Conservation (phyloP, 2,888 invertebrate species). For the Netelia melanura region DNA sequence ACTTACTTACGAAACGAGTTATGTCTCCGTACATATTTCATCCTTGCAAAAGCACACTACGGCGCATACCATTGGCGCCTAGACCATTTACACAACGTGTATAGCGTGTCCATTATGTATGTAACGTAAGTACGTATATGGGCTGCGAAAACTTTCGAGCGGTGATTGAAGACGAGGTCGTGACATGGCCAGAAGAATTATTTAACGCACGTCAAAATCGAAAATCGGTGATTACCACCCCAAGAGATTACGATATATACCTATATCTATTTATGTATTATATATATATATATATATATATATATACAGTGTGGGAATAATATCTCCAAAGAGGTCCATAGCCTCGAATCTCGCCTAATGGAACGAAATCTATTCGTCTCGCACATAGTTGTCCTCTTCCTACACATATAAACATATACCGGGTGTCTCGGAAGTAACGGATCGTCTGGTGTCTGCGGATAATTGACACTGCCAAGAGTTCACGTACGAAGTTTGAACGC, state of each 20-base stretch:
- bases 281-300: not conserved
- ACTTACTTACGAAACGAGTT: constrained; percentile 29
- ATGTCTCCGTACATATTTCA: not conserved
- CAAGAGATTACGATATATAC: constrained; percentile 1
- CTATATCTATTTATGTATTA: not conserved
- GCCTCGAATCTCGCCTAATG: constrained; percentile 69
- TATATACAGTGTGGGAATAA: constrained; percentile 18
- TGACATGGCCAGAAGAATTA: constrained; percentile 58
- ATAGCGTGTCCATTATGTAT: not conserved
- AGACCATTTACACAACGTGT: constrained; percentile 31
- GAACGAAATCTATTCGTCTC: constrained; percentile 80
- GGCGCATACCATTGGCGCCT: not conserved
- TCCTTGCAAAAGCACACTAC: not conserved
- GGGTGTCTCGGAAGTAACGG: no score
- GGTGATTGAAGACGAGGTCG: constrained; percentile 44
- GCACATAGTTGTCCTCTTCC: constrained; percentile 59
- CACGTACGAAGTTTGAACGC: no score
- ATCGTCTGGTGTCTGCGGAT: no score
- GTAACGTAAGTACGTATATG: not conserved
- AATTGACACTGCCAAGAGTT: no score
- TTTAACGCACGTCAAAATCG: constrained; percentile 67
- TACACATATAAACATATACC: not conserved
- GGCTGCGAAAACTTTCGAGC: constrained; percentile 18
- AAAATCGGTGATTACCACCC: constrained; percentile 66
- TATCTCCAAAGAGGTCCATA: constrained; percentile 59